Evolutionary conservation across 2,797 vertebrate species (phyloP).

Genomic region (Sebastes ruberrimus): DNA sequence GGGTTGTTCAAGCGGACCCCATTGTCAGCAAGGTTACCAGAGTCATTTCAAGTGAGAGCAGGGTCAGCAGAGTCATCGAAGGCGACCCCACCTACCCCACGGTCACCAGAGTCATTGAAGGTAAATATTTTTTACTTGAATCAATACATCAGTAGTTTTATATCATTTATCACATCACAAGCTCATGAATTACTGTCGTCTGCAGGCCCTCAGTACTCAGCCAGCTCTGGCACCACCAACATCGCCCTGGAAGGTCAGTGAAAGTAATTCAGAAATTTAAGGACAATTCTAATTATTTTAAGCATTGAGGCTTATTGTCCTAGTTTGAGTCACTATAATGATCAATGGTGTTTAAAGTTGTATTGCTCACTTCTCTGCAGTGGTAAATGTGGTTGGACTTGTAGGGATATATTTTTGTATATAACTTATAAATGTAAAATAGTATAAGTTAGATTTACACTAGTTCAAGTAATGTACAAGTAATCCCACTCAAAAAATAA

Average conservation of each 20-base stretch:
- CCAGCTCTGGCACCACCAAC: slow-evolving; percentile 48
- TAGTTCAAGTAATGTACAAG: not conserved
- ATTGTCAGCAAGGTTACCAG: slow-evolving; percentile 83
- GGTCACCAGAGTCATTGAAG: slow-evolving; percentile 82
- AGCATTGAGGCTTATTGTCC: not conserved
- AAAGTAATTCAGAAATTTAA: not conserved
- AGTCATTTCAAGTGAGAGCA: slow-evolving; percentile 77
- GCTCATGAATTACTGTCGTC: not conserved
- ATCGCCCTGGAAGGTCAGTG: slow-evolving; percentile 67
- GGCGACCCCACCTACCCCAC: slow-evolving; percentile 82
- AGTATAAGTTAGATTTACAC: not conserved
- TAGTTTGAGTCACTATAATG: not conserved
- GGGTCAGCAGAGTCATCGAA: slow-evolving; percentile 82
- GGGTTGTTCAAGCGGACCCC: slow-evolving; percentile 81
- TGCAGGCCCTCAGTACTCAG: slow-evolving; percentile 68
- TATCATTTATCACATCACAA: not conserved
- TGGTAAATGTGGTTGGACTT: not conserved
- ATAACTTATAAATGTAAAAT: not conserved
- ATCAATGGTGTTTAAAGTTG: not conserved
- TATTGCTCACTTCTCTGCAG: not conserved
- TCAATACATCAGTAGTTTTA: not conserved
- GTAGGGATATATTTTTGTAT: not conserved
- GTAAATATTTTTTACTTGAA: slow-evolving; percentile 23
- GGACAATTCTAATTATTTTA: not conserved
- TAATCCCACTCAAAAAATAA: not conserved